These are phyloP conservation scores for Leptopilina drosophilae DNA, from an alignment of 2,888 invertebrate genomes.

Conservation along the genomic window DNA sequence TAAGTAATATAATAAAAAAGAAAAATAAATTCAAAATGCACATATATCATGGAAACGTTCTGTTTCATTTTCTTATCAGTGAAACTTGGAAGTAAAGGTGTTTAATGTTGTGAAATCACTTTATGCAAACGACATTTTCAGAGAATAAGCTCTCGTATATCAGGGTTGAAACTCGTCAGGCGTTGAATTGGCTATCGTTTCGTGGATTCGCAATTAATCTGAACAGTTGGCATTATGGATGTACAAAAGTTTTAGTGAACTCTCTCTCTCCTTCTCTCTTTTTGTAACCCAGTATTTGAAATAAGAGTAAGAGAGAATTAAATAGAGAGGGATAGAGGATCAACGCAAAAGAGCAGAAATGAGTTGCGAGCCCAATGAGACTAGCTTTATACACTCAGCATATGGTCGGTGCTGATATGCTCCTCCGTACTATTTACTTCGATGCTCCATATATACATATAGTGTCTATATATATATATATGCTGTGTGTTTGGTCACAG, in stretches of 20 bases:
- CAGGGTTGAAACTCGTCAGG: slow-evolving; percentile 1
- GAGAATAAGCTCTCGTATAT: slow-evolving; percentile 2
- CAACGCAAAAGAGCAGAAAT: slow-evolving; percentile 44
- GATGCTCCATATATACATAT: slow-evolving; percentile 33
- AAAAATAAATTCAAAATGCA: too few relatives aligned
- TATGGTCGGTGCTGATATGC: slow-evolving; percentile 53
- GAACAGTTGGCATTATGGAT: slow-evolving; percentile 19
- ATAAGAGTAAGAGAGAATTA: too few relatives aligned
- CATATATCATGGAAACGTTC: background rate
- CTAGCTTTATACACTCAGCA: slow-evolving; percentile 42
- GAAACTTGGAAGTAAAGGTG: slow-evolving; percentile 14
- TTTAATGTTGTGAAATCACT: slow-evolving; percentile 5
- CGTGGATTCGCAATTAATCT: slow-evolving; percentile 43
- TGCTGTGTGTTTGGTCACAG: slow-evolving; percentile 45
- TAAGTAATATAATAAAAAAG: too few relatives aligned
- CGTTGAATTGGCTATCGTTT: slow-evolving; percentile 25
- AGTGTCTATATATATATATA: background rate
- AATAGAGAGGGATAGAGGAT: background rate
- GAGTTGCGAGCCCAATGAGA: slow-evolving; percentile 49
- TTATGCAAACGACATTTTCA: slow-evolving; percentile 2
- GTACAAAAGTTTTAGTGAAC: slow-evolving; percentile 17
- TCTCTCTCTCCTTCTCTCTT: too few relatives aligned
- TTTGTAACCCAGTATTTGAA: slow-evolving; percentile 2
- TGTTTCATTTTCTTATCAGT: slow-evolving; percentile 9
- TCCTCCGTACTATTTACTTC: slow-evolving; percentile 35